These are phyloP conservation scores for Dallia pectoralis DNA, from an alignment of 2,797 vertebrate species.

Conservation along the genomic window DNA sequence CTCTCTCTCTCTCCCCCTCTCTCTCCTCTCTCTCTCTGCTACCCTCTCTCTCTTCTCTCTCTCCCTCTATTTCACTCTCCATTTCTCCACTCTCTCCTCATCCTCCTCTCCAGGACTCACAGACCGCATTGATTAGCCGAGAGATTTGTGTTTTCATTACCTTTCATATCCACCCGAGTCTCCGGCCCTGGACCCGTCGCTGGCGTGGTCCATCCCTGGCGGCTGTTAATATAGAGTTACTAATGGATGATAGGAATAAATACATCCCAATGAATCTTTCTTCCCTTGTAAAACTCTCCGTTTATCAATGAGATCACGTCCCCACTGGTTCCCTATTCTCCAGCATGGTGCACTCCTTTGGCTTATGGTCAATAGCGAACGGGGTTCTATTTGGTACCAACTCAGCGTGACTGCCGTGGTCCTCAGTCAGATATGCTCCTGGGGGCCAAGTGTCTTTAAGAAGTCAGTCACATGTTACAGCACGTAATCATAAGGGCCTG, in stretches of 20 bases:
- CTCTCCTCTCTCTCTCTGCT: conserved; percentile 2
- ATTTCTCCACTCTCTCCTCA: conserved; percentile 1
- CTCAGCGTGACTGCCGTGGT: not conserved
- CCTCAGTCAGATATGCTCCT: not conserved
- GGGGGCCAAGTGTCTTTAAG: conserved; percentile 35
- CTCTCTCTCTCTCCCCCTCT: not conserved
- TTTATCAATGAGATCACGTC: conserved; percentile 53
- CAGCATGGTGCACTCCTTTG: not conserved
- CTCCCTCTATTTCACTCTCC: not conserved
- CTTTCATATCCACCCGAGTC: conserved; percentile 36
- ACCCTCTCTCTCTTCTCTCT: not conserved
- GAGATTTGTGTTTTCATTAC: conserved; percentile 49
- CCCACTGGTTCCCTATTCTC: not conserved
- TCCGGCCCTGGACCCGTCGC: conserved; percentile 15
- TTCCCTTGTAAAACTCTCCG: conserved; percentile 23
- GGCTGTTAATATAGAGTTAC: conserved; percentile 48
- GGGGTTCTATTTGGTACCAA: not conserved
- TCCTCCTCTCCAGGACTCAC: conserved; percentile 32
- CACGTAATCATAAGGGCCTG: conserved; percentile 55
- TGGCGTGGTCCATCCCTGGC: not conserved
- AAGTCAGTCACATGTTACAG: conserved; percentile 51
- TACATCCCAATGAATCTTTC: conserved; percentile 29
- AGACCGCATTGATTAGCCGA: conserved; percentile 42
- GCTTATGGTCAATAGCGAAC: not conserved
- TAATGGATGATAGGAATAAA: conserved; percentile 49